Percentiles rank a stretch among this genome's conserved stretches.
Conservation (phyloP, 2,888 invertebrate genomes). For the Melanostoma scalare region DNA sequence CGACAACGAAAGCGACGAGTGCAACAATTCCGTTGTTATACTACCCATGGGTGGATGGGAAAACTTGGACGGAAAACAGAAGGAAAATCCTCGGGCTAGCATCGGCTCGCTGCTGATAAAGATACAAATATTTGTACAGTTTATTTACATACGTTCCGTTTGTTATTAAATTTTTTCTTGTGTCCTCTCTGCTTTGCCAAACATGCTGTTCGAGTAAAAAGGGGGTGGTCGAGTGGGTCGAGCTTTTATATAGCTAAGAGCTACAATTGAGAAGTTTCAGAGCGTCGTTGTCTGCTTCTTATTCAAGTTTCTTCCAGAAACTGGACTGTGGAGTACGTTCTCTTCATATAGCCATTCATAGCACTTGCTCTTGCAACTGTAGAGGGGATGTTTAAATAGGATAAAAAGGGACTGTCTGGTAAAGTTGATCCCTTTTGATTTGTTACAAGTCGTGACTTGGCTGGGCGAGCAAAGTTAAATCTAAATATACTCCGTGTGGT, state of each 20-base stretch:
- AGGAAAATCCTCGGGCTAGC: constrained; percentile 55
- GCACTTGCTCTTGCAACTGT: constrained; percentile 5
- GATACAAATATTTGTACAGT: constrained; percentile 68
- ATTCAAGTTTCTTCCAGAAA: constrained; percentile 25
- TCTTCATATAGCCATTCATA: constrained; percentile 5
- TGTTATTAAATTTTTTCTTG: constrained; percentile 63
- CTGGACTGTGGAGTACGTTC: constrained; percentile 31
- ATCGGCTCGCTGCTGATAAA: constrained; percentile 51
- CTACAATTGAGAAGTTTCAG: constrained; percentile 58
- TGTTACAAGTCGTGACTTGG: constrained; percentile 53
- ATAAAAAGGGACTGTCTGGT: constrained; percentile 53
- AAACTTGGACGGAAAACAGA: constrained; percentile 35
- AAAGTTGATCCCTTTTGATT: constrained; percentile 66
- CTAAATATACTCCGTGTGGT: constrained; percentile 3
- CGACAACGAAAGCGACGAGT: constrained; percentile 9
- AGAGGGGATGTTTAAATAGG: constrained; percentile 17
- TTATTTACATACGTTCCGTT: constrained; percentile 62
- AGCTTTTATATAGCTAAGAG: constrained; percentile 37
- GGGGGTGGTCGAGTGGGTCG: constrained; percentile 23
- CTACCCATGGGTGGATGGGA: neutral
- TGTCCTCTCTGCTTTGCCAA: neutral
- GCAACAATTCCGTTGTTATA: constrained; percentile 1
- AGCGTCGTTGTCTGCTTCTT: constrained; percentile 38
- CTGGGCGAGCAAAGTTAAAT: constrained; percentile 28
- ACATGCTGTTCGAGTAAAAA: constrained; percentile 2